A percentile compares a stretch with the other conserved stretches of the same genome.
Evolutionary conservation across 2,797 vertebrate species (phyloP).

Genomic region (Amphiprion clarkii): DNA sequence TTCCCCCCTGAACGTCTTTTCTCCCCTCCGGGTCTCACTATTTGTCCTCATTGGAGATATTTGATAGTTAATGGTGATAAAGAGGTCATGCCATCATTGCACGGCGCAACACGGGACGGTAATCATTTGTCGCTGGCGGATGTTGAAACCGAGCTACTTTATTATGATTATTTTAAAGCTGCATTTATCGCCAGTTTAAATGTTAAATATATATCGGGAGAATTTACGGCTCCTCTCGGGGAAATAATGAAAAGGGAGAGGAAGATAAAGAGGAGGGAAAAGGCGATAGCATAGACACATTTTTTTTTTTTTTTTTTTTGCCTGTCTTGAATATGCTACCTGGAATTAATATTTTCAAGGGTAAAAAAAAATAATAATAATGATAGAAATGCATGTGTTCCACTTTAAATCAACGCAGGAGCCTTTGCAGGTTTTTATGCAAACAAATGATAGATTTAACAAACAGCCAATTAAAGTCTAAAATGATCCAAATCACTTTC

Average conservation of each 20-base stretch:
- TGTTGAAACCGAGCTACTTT: slow-evolving; percentile 54
- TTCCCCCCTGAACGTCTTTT: slow-evolving; percentile 71
- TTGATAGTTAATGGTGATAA: slow-evolving; percentile 81
- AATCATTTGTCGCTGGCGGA: slow-evolving; percentile 49
- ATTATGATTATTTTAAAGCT: slow-evolving; percentile 17
- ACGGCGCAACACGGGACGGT: slow-evolving; percentile 65
- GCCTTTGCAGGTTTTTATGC: slow-evolving; percentile 66
- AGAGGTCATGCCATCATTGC: slow-evolving; percentile 76
- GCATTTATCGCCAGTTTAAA: slow-evolving; percentile 48
- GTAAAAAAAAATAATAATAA: background rate
- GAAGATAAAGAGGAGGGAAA: slow-evolving; percentile 59
- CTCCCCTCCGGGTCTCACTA: slow-evolving; percentile 67
- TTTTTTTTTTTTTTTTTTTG: slow-evolving; percentile 39
- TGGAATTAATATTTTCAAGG: slow-evolving; percentile 13
- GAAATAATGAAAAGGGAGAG: slow-evolving; percentile 60
- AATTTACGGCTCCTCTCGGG: slow-evolving; percentile 62
- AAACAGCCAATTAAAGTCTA: slow-evolving; percentile 86
- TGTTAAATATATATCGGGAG: slow-evolving; percentile 66
- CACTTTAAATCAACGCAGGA: slow-evolving; percentile 64
- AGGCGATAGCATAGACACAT: slow-evolving; percentile 66
- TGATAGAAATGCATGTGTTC: slow-evolving; percentile 29
- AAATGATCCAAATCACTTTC: slow-evolving; percentile 86
- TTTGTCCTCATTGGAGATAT: slow-evolving; percentile 74
- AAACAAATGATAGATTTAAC: slow-evolving; percentile 83
- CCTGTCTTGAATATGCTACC: slow-evolving; percentile 48